Conservation (phyloP, 2,113 vertebrate species). For the Elephas maximus region DNA sequence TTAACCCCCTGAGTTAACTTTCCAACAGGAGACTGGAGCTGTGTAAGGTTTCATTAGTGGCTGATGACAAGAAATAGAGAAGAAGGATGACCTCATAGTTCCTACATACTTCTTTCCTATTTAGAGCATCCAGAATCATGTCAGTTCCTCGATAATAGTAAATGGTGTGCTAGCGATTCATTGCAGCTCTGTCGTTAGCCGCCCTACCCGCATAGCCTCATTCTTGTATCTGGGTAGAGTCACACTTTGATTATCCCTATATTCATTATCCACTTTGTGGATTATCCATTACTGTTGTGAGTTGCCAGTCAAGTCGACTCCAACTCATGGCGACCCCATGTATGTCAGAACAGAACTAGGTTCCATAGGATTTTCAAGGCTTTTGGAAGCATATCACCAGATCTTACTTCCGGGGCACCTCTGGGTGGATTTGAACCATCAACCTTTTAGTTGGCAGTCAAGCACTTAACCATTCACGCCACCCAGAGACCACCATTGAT, state of each 20-base stretch:
- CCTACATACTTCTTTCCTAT: slow-evolving; percentile 68
- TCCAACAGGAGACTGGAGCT: slow-evolving; percentile 42
- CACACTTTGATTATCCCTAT: slow-evolving; percentile 20
- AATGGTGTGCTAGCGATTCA: slow-evolving; percentile 17
- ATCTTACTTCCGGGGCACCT: background rate
- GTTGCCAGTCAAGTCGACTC: background rate
- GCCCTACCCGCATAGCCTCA: background rate
- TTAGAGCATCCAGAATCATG: slow-evolving; percentile 63
- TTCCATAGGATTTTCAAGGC: background rate
- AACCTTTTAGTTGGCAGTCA: background rate
- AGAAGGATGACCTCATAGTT: slow-evolving; percentile 71
- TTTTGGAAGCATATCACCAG: background rate
- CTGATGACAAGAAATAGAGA: slow-evolving; percentile 65
- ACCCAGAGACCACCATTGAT: background rate
- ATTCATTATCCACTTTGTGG: slow-evolving; percentile 37
- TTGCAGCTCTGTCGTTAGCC: slow-evolving; percentile 56
- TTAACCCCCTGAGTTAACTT: slow-evolving; percentile 40
- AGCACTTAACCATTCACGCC: background rate
- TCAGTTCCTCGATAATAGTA: slow-evolving; percentile 49
- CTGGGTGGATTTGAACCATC: background rate
- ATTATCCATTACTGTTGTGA: background rate
- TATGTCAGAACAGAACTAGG: background rate
- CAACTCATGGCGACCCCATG: background rate
- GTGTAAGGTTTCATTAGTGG: slow-evolving; percentile 68
- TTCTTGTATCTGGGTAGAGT: slow-evolving; percentile 49